Evolutionary conservation across 2,113 vertebrate genomes (phyloP), one percentile per base, ranked within the genome.

Genomic region (Xenus cinereus): DNA sequence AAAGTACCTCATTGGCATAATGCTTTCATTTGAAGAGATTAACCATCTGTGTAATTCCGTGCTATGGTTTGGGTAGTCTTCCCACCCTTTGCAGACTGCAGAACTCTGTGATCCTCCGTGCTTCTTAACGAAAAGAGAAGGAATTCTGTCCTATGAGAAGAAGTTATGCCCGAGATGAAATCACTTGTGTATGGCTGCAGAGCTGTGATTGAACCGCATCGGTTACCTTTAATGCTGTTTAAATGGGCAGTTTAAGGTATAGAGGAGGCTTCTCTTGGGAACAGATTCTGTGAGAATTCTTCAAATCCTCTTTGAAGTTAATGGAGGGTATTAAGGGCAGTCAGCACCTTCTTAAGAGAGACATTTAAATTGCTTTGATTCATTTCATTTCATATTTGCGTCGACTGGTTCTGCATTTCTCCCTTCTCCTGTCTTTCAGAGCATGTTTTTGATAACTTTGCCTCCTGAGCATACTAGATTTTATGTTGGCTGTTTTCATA

Each of bases 281-380:
- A 64, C 16, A 79, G 81, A 89, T 90, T 93, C 56, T 75, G 53
- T 91, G 95, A 87, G 94, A 97, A 69, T 89, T 90, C 72, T 72
- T 92, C 71, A 82, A 22, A 76, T 93, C 69, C 32, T 84, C 79
- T 97, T 97, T 96, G 90, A 95, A 95, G 94, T 93, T 93, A 93
- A 90, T 88, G 59, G 87, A 82, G 50, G 41, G 48, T 76, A 82
- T 92, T 93, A 68, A 92, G 50, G 60, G 50, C 66, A 93, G 63
- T 73, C 87, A 92, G 53, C 91, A 94, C 89, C 94, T 95, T 91
- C 67, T 76, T 91, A 33, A 76, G 71, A 87, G 87, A 94, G 71
- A 82, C 69, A 89, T 95, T 93, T 93, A 69, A 93, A 95, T 97
- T 69, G 46, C 87, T 85, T 95, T 87, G 91, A 72, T 92, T 93